phyloP scores from a whole-genome alignment of 2,113 vertebrate genomes.

The Balaeniceps rex region DNA sequence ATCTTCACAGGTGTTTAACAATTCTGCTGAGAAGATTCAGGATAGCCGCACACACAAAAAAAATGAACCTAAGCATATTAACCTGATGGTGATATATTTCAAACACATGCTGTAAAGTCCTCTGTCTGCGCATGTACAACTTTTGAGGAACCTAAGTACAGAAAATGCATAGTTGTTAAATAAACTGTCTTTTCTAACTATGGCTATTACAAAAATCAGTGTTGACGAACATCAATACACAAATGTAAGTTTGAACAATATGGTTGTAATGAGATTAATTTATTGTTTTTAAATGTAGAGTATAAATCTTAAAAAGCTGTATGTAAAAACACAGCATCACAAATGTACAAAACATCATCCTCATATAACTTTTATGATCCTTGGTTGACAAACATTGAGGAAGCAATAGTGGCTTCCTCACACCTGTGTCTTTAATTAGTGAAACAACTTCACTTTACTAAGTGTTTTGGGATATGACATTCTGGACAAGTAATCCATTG shows the following conservation, averaged over 20 bases:
- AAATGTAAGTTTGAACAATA: background rate
- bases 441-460: background rate
- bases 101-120: background rate
- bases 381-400: background rate
- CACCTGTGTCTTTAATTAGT: background rate
- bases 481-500: background rate
- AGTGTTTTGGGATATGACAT: background rate
- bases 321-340: background rate
- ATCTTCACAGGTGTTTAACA: background rate
- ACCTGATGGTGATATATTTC: background rate
- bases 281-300: background rate
- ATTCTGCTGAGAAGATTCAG: background rate
- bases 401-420: background rate
- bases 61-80: background rate
- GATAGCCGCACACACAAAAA: background rate
- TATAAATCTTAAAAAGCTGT: background rate
- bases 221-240: background rate
- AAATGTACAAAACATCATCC: background rate
- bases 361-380: background rate
- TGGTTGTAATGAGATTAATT: background rate
- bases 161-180: background rate
- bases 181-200: constrained; percentile 32
- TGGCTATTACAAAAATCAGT: background rate
- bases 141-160: background rate
- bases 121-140: background rate